phyloP scores from a whole-genome alignment of 1,140 invertebrate species.

The Polypedilum pembai region DNA sequence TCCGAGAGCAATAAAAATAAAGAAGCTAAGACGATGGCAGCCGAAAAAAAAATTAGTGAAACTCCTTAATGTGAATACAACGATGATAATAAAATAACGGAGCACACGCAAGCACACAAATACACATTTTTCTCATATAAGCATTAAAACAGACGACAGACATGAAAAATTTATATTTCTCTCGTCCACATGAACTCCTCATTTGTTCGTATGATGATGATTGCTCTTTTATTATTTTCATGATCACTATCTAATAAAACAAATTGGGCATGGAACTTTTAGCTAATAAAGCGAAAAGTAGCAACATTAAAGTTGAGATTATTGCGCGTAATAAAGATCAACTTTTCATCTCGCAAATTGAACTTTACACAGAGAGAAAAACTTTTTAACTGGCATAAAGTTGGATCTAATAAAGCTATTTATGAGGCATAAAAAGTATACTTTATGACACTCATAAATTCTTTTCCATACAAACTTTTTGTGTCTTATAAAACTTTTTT shows the following conservation, averaged over 20 bases:
- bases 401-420: too few species aligned
- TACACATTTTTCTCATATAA: not conserved
- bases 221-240: conserved; percentile 8
- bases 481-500: too few species aligned
- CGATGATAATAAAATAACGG: not conserved
- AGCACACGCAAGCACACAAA: not conserved
- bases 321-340: too few species aligned
- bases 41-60: not conserved
- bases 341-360: too few species aligned
- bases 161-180: not conserved
- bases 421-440: too few species aligned
- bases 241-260: conserved; percentile 12
- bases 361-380: too few species aligned
- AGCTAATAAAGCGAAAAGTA: too few species aligned
- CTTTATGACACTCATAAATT: too few species aligned
- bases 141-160: not conserved
- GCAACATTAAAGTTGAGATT: too few species aligned
- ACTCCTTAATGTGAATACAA: conserved; percentile 18
- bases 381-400: too few species aligned
- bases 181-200: not conserved
- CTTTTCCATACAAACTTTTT: too few species aligned
- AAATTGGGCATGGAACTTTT: not conserved
- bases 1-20: not conserved
- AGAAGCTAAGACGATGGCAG: not conserved
- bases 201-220: not conserved